Evolutionary conservation across 35 echinoderm and acorn worm genomes (phyloP), one percentile per base, ranked within the genome.

Genomic region (Holothuria glaberrima): DNA sequence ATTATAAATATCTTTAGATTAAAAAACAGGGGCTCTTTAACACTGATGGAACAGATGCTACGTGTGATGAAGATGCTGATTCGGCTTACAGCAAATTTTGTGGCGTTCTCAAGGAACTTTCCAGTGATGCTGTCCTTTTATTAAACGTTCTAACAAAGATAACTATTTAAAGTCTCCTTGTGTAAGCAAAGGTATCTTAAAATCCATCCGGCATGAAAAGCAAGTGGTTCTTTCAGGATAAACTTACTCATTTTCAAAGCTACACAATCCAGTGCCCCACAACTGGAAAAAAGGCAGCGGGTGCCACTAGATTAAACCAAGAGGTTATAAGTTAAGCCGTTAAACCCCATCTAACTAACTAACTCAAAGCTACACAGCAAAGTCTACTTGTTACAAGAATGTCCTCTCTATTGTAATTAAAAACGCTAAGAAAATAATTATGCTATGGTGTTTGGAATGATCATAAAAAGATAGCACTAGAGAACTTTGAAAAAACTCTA

Each of bases 381-480:
- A 59, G 58, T 59, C 12, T 59, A 13, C 12, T 59, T 12, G 21
- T 59, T 59, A 21, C 21, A 59, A 59, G 21, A 59, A 59, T 59
- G 58, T 59, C 58, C 58, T 59, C 58, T 59, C 58, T 59, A 21
- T 59, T 59, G 58, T 59, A 59, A 59, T 59, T 59, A 59, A 59
- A 21, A 59, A n/a, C n/a, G n/a, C n/a, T n/a, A n/a, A n/a, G n/a
- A n/a, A n/a, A 59, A 21, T 13, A 59, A 59, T 13, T 59, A 59
- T 59, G 21, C 21, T 59, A 59, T 59, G 58, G 21, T 59, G 58
- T 12, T 59, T 21, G 12, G 12, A 59, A 13, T 59, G 12, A 59
- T 13, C 12, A 21, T 59, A 59, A 59, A 12, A 59, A 12, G 58
- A 59, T 21, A 59, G 21, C 58, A 59, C 58, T 59, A 21, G 58